Base-by-base conservation (phyloP, 2,888 invertebrate genomes). In the Aplocera efformata region DNA sequence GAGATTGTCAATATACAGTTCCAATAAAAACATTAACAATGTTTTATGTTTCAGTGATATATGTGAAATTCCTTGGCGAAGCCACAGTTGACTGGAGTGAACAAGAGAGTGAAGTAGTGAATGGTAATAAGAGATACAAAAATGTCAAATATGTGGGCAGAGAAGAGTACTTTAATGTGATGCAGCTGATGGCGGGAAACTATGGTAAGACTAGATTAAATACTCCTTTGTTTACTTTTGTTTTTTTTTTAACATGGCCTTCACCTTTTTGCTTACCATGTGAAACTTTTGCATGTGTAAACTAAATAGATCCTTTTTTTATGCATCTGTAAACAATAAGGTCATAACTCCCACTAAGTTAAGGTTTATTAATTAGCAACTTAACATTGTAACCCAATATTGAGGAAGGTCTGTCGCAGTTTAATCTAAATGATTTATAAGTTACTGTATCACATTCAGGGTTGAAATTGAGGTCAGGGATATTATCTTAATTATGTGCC, bases 41-140 rank as follows among this genome's bases (percentile, higher is more conserved):
- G 10, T 35, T 29, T 10, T 29, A 10, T 36, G 6, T 43, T 49
- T 57, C 51, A 79, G 78, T 54, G 3, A 58, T 82, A 11, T 69
- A 67, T 27, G 50, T 76, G 1, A 54, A 63, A 13, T 74, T 60
- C 32, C 17, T 62, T 1, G 83, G 83, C 1, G 68, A 70, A 50
- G 79, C 74, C 0, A 63, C 47, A 6, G 80, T 81, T 1, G 26
- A 53, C 1, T 81, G 83, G 83, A 56, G 57, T 0, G 82, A 83
- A 32, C 41, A 32, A 4, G 70, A 79, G 39, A 51, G 49, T 6
- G 65, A 72, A 32, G 60, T 50, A 3, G 53, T 64, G 24, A 56
- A 66, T 22, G 72, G 71, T 7, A 37, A 56, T 1, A 51, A 42
- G 32, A 54, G 56, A 27, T 36, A 50, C 8, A 63, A 46, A 26